phyloP scores from a whole-genome alignment of 2,113 vertebrate species.

The Oreochromis spilurus region DNA sequence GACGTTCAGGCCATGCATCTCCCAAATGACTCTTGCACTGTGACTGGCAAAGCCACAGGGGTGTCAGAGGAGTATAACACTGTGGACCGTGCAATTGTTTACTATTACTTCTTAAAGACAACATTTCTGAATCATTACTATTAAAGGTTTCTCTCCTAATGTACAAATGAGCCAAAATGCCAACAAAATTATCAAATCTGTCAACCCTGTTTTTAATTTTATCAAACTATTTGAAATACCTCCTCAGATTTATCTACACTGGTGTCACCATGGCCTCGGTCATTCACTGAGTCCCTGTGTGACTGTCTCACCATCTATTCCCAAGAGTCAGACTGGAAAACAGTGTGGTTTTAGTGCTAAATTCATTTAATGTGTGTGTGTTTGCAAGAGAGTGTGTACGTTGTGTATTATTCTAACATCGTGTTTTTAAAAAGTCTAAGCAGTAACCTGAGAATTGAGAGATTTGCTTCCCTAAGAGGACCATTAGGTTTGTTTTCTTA shows the following conservation, averaged over 20 bases:
- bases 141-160: neutral
- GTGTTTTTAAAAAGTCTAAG: slow-evolving; percentile 23
- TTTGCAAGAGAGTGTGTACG: neutral
- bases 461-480: slow-evolving; percentile 26
- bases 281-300: neutral
- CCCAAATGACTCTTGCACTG: neutral
- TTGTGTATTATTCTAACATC: slow-evolving; percentile 48
- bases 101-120: neutral
- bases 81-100: neutral
- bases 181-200: neutral
- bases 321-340: neutral
- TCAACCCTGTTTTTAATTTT: neutral
- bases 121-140: neutral
- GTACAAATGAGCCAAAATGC: neutral
- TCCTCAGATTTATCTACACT: neutral
- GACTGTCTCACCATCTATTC: neutral
- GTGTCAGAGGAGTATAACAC: neutral
- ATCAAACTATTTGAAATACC: neutral
- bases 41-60: neutral
- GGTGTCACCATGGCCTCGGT: neutral
- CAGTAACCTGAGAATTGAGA: slow-evolving; percentile 45
- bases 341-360: neutral
- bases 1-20: fast-evolving
- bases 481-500: slow-evolving; percentile 41
- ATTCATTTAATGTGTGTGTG: neutral